Evolutionary conservation across 2,888 invertebrate genomes (phyloP).

Genomic region (Gymnosoma rotundatum): DNA sequence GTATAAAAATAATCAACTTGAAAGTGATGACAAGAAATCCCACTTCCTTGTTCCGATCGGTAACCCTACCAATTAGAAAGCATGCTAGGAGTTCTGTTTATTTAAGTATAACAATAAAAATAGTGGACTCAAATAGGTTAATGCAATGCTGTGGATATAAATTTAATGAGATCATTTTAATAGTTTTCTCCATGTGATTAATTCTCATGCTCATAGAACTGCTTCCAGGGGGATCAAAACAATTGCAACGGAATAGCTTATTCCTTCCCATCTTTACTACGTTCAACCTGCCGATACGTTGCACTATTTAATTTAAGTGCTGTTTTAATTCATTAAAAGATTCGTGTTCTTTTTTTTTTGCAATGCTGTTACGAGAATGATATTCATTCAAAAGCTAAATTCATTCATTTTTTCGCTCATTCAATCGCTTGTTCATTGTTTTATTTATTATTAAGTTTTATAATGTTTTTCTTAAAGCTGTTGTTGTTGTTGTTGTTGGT

Average conservation of each 20-base stretch:
- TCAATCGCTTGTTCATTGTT: conserved; percentile 43
- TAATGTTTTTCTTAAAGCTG: conserved; percentile 15
- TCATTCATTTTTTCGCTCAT: conserved; percentile 33
- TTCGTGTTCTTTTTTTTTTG: neutral
- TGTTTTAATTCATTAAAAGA: neutral
- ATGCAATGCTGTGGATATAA: no score
- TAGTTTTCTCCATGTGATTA: no score
- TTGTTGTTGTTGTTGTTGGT: conserved; percentile 39
- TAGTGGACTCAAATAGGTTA: no score
- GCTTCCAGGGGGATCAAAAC: neutral
- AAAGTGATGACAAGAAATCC: no score
- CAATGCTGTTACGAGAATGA: conserved; percentile 28
- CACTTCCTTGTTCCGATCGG: no score
- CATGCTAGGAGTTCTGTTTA: no score
- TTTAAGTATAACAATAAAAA: no score
- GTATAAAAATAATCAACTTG: no score
- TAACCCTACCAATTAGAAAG: no score
- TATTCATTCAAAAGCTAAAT: conserved; percentile 46
- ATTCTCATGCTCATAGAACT: no score
- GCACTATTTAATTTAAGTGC: conserved; percentile 18
- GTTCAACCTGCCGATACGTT: neutral
- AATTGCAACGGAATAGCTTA: neutral
- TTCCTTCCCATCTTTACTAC: neutral
- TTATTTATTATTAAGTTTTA: neutral
- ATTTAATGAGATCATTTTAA: no score